Conservation (phyloP, 2,113 vertebrate species). For the Heloderma charlesbogerti region DNA sequence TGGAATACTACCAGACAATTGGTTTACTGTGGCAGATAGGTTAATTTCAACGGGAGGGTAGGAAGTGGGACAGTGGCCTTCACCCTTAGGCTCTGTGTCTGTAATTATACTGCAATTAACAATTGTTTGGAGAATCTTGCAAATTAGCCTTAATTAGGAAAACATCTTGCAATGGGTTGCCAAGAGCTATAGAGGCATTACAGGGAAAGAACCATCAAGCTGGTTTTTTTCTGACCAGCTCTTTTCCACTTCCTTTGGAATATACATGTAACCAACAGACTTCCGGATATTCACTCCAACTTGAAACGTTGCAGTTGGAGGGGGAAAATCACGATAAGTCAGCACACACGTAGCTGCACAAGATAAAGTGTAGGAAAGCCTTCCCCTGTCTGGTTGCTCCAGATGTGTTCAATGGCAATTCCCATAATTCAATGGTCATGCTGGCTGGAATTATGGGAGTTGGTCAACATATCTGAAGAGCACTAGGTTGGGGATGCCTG, state of each 20-base stretch:
- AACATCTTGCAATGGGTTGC: not conserved
- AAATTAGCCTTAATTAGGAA: not conserved
- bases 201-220: not conserved
- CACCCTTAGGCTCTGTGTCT: not conserved
- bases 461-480: no score
- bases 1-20: not conserved
- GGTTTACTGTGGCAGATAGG: not conserved
- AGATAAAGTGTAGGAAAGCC: not conserved
- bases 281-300: slow-evolving; percentile 6
- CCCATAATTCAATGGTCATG: no score
- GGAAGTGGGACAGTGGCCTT: not conserved
- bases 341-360: not conserved
- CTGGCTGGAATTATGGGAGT: no score
- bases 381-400: no score
- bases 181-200: slow-evolving; percentile 20
- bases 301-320: not conserved
- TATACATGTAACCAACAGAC: not conserved
- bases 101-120: slow-evolving; percentile 16
- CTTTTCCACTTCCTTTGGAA: slow-evolving; percentile 43
- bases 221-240: slow-evolving; percentile 2
- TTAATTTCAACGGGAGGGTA: not conserved
- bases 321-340: not conserved
- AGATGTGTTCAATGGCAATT: no score
- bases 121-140: slow-evolving; percentile 13
- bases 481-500: no score